These are phyloP conservation scores for Palythoa grandis DNA, from an alignment of 92 coral and sea anemone genomes.

Conservation along the genomic window DNA sequence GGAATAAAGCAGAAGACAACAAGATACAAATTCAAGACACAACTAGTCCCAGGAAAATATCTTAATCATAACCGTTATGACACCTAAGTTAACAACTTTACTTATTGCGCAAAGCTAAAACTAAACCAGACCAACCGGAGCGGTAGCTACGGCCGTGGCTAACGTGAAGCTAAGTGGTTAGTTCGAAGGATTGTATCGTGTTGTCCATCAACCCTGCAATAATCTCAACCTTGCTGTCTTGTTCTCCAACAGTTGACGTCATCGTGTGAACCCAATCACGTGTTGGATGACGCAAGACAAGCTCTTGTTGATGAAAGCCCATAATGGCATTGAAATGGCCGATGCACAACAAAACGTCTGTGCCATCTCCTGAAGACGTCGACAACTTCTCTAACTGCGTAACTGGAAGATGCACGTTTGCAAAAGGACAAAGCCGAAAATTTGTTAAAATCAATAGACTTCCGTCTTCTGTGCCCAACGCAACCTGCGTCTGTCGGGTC, in stretches of 20 bases:
- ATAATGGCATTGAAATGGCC: slow-evolving; percentile 82
- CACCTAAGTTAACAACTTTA: too few species aligned
- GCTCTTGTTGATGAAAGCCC: slow-evolving; percentile 65
- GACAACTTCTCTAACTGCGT: slow-evolving; percentile 63
- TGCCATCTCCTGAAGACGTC: slow-evolving; percentile 27
- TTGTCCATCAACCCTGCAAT: slow-evolving; percentile 68
- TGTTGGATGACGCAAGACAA: slow-evolving; percentile 60
- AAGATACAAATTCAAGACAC: too few species aligned
- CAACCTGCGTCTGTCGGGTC: slow-evolving; percentile 73
- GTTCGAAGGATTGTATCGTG: slow-evolving; percentile 54
- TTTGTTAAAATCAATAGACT: slow-evolving; percentile 66
- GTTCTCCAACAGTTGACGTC: slow-evolving; percentile 41
- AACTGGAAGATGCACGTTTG: slow-evolving; percentile 68
- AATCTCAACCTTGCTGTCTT: slow-evolving; percentile 47
- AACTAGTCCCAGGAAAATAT: too few species aligned
- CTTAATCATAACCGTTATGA: too few species aligned
- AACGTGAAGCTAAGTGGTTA: not conserved
- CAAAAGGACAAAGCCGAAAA: slow-evolving; percentile 69
- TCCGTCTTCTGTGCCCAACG: slow-evolving; percentile 78
- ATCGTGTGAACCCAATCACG: slow-evolving; percentile 77
- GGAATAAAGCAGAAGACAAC: too few species aligned
- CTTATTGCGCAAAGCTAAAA: too few species aligned
- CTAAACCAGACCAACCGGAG: too few species aligned
- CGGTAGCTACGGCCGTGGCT: too few species aligned
- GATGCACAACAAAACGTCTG: slow-evolving; percentile 69